These are phyloP conservation scores for Drosophila pseudoobscura DNA, from an alignment of 1,140 invertebrate genomes.

Conservation along the genomic window DNA sequence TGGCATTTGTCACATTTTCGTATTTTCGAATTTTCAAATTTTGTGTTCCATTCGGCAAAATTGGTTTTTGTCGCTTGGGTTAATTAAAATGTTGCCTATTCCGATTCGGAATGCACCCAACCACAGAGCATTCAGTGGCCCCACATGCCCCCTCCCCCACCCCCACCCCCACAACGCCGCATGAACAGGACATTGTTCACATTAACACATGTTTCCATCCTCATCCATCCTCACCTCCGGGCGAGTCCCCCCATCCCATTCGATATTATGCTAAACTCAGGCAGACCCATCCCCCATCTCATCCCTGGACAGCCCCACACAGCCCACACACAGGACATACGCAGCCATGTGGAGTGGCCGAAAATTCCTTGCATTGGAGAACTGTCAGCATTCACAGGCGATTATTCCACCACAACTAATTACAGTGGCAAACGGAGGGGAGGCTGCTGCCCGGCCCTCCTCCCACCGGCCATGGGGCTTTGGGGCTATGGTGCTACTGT, in stretches of 20 bases:
- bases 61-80: conserved; percentile 75
- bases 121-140: conserved; percentile 24
- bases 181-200: conserved; percentile 26
- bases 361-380: conserved; percentile 60
- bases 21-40: conserved; percentile 56
- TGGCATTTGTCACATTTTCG: conserved; percentile 68
- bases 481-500: conserved; percentile 24
- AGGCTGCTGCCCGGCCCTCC: neutral
- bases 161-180: neutral
- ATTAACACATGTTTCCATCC: conserved; percentile 60
- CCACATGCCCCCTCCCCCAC: neutral
- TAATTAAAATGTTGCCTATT: conserved; percentile 80
- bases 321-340: neutral
- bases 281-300: conserved; percentile 28
- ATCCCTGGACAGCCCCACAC: neutral
- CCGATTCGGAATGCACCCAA: conserved; percentile 22
- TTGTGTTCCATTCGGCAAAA: conserved; percentile 62
- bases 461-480: conserved; percentile 1
- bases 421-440: conserved; percentile 71
- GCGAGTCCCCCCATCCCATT: no score
- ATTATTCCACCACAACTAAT: conserved; percentile 82
- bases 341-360: conserved; percentile 8
- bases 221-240: conserved; percentile 11
- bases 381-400: conserved; percentile 70
- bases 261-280: conserved; percentile 39